These are phyloP conservation scores for Nothobranchius furzeri DNA, from an alignment of 2,113 vertebrate species.

Conservation along the genomic window DNA sequence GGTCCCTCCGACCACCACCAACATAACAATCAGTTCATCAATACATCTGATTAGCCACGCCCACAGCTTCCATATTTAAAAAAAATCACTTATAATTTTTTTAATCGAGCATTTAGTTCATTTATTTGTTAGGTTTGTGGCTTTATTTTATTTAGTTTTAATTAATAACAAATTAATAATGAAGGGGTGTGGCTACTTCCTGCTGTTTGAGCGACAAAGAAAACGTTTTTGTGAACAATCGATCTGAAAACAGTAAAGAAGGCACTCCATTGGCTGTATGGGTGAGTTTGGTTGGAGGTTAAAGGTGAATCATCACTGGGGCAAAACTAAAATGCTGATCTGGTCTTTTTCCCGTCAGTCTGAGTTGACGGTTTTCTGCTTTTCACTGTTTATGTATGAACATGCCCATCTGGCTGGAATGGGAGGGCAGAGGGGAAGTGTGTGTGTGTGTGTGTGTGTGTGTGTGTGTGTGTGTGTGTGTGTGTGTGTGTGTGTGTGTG, in stretches of 20 bases:
- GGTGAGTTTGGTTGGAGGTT: constrained; percentile 25
- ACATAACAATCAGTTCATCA: too few species aligned
- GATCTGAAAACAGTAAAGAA: constrained; percentile 7
- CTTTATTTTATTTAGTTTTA: too few species aligned
- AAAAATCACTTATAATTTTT: too few species aligned
- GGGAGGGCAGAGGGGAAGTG: constrained; percentile 27
- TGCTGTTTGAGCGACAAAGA: constrained; percentile 34
- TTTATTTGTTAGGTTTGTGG: too few species aligned
- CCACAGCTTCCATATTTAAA: too few species aligned
- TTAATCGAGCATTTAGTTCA: too few species aligned
- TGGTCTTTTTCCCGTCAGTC: constrained; percentile 26
- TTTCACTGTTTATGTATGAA: constrained; percentile 23
- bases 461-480: constrained; percentile 20
- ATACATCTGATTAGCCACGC: too few species aligned
- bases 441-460: neutral
- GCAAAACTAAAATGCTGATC: constrained; percentile 12
- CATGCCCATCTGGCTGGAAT: constrained; percentile 55
- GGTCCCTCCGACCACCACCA: too few species aligned
- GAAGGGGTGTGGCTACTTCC: neutral
- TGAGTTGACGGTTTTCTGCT: constrained; percentile 16
- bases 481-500: constrained; percentile 6
- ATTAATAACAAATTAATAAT: too few species aligned
- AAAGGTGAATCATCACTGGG: constrained; percentile 26
- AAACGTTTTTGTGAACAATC: constrained; percentile 8
- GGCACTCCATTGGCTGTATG: constrained; percentile 3